Evolutionary conservation across 92 coral and sea anemone species (phyloP), one percentile per base, ranked within the genome.

Genomic region (Porites evermanni): DNA sequence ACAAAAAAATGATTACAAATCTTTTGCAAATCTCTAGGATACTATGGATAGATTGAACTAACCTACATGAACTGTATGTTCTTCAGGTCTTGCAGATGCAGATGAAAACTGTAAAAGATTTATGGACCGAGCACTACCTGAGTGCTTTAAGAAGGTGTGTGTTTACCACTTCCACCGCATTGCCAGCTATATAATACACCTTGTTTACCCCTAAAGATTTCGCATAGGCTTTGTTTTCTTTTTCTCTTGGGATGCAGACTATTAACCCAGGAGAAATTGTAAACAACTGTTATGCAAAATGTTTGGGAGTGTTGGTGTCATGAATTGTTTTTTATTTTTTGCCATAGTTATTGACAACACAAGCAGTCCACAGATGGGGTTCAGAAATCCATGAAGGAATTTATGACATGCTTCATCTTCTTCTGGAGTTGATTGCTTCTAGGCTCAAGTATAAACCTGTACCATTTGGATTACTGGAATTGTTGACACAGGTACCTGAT

Each of bases 51-150:
- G 47, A 38, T 38, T 4, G 6, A 38, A 38, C 61, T 11, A 56
- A 56, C 16, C 61, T 11, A 11, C 5, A 8, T 78, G 1, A 21
- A 11, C 12, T 56, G n/a, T 75, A 63, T 64, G 5, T 67, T 73
- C 6, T 14, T 79, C 69, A 94, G 98, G 98, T 51, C 72, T 94
- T 53, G 92, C 93, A 50, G 98, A 94, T 77, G 95, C 94, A 18
- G 95, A 94, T 79, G 98, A 94, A 85, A 94, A 92, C 87, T 94
- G 98, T 74, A 94, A 87, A 79, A 88, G 98, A 44, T 94, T 94
- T 54, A 90, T 91, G 83, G 98, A 94, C 64, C 88, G 98, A 76
- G 95, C 98, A 19, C 85, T 94, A 17, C 98, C 98, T 68, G 98
- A 94, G 61, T 92, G 98, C 66, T 94, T 94, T 75, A 94, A 90